phyloP scores from a whole-genome alignment of 2,797 vertebrate genomes.

The Mormyrus proboscirostris region DNA sequence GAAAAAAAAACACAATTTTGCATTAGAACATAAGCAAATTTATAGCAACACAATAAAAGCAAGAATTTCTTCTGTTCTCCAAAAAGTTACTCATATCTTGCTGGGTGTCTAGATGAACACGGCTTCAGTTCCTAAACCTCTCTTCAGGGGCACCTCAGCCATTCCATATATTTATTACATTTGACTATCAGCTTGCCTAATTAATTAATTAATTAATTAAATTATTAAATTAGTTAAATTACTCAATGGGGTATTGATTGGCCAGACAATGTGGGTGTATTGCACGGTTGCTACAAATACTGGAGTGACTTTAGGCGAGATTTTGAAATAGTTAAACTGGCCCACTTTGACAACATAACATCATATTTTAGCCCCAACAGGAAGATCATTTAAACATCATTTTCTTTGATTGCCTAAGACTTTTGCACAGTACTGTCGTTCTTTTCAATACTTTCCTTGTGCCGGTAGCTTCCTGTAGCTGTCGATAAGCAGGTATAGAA shows the following conservation, averaged over 20 bases:
- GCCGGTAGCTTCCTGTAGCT: not conserved
- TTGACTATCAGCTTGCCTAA: not conserved
- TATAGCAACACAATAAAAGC: not conserved
- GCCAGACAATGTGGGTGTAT: not conserved
- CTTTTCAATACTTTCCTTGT: not conserved
- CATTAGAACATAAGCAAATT: not conserved
- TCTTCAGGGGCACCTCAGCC: not conserved
- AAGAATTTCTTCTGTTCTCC: not conserved
- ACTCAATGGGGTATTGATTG: not conserved
- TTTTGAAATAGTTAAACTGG: not conserved
- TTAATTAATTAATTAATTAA: not conserved
- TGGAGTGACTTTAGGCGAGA: not conserved
- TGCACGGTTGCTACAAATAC: not conserved
- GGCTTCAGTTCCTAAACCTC: not conserved
- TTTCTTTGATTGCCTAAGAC: not conserved
- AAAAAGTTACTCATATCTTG: not conserved
- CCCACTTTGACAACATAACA: not conserved
- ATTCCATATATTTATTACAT: not conserved
- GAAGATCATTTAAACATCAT: not conserved
- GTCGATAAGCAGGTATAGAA: not conserved
- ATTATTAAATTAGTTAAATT: not conserved
- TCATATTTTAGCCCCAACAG: not conserved
- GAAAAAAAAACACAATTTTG: not conserved
- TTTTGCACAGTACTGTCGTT: not conserved
- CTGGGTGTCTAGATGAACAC: not conserved